A percentile compares a stretch with the other conserved stretches of the same genome.
These are phyloP conservation scores for Onthophagus sagittarius DNA, from an alignment of 2,888 invertebrate genomes.

Conservation along the genomic window DNA sequence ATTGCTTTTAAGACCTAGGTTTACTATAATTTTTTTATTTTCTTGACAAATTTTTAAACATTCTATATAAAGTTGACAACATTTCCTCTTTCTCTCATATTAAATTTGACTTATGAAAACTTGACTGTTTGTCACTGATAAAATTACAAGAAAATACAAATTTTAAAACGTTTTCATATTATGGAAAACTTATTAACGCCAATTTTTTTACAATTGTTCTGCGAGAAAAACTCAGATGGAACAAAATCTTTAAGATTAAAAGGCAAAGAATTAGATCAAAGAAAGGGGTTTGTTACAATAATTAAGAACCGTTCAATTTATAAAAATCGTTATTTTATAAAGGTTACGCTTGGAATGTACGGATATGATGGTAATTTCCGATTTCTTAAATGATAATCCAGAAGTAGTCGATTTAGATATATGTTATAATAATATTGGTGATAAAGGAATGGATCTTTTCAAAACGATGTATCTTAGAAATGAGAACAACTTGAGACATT, in stretches of 20 bases:
- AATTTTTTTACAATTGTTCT: conserved; percentile 36
- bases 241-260: conserved; percentile 52
- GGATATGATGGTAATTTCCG: conserved; percentile 53
- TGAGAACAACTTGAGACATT: conserved; percentile 49
- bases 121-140: no score
- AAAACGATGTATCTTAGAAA: conserved; percentile 49
- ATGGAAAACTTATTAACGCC: background rate
- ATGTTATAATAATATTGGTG: conserved; percentile 56
- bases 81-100: no score
- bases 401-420: conserved; percentile 54
- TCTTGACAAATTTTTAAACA: no score
- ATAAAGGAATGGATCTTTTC: conserved; percentile 50
- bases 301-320: background rate
- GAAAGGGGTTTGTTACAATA: conserved; percentile 40
- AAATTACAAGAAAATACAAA: no score
- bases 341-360: conserved; percentile 49
- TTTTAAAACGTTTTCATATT: no score
- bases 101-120: no score
- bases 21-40: no score
- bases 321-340: conserved; percentile 14
- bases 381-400: conserved; percentile 49
- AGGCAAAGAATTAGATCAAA: conserved; percentile 52
- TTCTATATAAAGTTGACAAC: no score
- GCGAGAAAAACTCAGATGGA: conserved; percentile 55
- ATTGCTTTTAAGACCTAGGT: no score